Percentiles rank a stretch among this genome's conserved stretches.
These are phyloP conservation scores for Salminus brasiliensis DNA, from an alignment of 2,113 vertebrate genomes.

Conservation along the genomic window DNA sequence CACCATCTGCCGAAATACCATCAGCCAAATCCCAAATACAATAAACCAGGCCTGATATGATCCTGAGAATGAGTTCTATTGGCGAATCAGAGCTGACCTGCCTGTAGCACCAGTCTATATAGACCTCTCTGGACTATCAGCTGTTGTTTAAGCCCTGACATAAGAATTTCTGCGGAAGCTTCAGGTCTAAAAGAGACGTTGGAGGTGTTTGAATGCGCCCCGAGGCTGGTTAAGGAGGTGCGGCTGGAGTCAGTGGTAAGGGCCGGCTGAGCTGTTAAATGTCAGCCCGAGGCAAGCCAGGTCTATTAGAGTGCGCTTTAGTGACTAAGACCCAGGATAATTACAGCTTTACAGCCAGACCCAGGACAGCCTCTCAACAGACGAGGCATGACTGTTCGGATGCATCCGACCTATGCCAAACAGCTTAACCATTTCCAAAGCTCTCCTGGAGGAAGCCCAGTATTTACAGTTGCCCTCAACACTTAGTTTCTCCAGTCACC, in stretches of 20 bases:
- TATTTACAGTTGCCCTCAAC: too few species aligned
- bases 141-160: neutral
- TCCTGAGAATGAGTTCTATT: neutral
- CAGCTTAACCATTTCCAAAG: neutral
- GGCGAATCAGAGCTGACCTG: too few species aligned
- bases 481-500: too few species aligned
- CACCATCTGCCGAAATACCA: too few species aligned
- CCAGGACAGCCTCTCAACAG: constrained; percentile 18
- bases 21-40: too few species aligned
- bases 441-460: too few species aligned
- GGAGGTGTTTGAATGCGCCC: neutral
- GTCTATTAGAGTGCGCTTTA: constrained; percentile 50
- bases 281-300: constrained; percentile 16
- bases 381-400: constrained; percentile 9
- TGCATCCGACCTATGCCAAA: neutral
- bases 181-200: neutral
- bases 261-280: constrained; percentile 35
- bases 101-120: neutral
- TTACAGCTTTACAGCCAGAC: constrained; percentile 44
- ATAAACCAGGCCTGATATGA: neutral
- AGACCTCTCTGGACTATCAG: neutral
- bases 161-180: neutral
- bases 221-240: neutral
- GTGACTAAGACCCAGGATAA: constrained; percentile 45
- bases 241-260: neutral